Evolutionary conservation across 1,140 invertebrate species (phyloP).

Genomic region (Pseudachorutes palmiensis): DNA sequence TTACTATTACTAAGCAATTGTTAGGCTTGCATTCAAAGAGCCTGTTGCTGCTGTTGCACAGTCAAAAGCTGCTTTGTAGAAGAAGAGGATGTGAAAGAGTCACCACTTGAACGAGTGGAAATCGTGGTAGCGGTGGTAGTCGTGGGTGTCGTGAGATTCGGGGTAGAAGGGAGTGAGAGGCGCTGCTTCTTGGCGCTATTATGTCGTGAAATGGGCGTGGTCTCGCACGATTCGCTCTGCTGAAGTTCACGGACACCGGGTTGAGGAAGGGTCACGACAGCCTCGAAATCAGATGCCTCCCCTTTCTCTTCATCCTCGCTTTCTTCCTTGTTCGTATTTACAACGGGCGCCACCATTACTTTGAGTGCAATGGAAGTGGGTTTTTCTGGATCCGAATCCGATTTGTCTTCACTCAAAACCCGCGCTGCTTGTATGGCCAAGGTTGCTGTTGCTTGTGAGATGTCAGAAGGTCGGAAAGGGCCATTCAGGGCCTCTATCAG

Average conservation of each 20-base stretch:
- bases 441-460: slow-evolving; percentile 41
- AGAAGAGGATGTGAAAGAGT: slow-evolving; percentile 34
- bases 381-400: slow-evolving; percentile 13
- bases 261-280: background rate
- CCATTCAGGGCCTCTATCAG: slow-evolving; percentile 98
- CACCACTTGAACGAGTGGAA: slow-evolving; percentile 31
- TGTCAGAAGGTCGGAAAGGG: slow-evolving; percentile 57
- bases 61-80: slow-evolving; percentile 32
- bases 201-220: background rate
- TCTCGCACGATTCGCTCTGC: background rate
- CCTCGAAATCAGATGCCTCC: background rate
- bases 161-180: slow-evolving; percentile 2
- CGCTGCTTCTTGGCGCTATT: background rate
- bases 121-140: background rate
- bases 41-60: no score
- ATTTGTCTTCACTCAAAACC: slow-evolving; percentile 18
- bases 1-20: no score
- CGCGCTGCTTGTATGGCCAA: slow-evolving; percentile 23
- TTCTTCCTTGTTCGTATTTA: background rate
- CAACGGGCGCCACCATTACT: slow-evolving; percentile 30
- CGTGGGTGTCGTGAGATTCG: background rate
- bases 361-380: slow-evolving; percentile 31
- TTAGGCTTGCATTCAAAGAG: no score
- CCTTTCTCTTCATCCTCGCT: background rate
- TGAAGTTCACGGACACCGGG: background rate